Conservation (phyloP, 2,888 invertebrate genomes). For the Merodon equestris region DNA sequence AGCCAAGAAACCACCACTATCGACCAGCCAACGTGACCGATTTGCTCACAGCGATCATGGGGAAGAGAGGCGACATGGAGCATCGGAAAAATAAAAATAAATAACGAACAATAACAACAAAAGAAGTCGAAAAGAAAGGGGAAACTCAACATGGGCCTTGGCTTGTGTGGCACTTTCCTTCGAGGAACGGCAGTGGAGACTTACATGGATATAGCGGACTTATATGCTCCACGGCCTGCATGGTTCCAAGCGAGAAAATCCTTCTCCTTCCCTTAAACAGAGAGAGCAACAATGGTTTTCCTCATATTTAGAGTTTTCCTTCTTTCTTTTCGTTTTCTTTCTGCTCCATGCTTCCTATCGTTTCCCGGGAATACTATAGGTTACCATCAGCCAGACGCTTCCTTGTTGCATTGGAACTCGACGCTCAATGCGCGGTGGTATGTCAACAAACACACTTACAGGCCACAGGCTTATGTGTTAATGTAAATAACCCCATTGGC, state of each 20-base stretch:
- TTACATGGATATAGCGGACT: constrained; percentile 22
- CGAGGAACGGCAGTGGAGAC: constrained; percentile 37
- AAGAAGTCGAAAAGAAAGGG: constrained; percentile 49
- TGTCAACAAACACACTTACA: constrained; percentile 21
- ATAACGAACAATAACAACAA: constrained; percentile 34
- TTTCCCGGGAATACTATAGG: constrained; percentile 63
- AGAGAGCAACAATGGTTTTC: constrained; percentile 53
- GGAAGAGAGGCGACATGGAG: constrained; percentile 8
- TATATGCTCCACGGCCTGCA: constrained; percentile 4
- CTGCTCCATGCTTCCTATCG: too few relatives aligned
- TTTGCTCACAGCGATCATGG: constrained; percentile 7
- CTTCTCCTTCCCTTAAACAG: constrained; percentile 59
- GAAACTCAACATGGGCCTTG: constrained; percentile 37
- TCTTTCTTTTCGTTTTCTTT: constrained; percentile 18
- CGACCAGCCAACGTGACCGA: background rate
- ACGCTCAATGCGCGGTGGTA: constrained; percentile 37
- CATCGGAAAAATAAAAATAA: constrained; percentile 43
- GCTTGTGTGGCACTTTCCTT: constrained; percentile 26
- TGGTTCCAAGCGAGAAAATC: constrained; percentile 34
- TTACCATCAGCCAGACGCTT: constrained; percentile 52
- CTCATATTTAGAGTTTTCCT: constrained; percentile 46
- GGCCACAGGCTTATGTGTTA: constrained; percentile 41
- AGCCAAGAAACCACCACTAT: constrained; percentile 29
- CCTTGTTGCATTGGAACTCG: constrained; percentile 63
- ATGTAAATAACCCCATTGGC: constrained; percentile 66